These are phyloP conservation scores for Hepsetus odoe DNA, from an alignment of 2,113 vertebrate species.

Conservation along the genomic window DNA sequence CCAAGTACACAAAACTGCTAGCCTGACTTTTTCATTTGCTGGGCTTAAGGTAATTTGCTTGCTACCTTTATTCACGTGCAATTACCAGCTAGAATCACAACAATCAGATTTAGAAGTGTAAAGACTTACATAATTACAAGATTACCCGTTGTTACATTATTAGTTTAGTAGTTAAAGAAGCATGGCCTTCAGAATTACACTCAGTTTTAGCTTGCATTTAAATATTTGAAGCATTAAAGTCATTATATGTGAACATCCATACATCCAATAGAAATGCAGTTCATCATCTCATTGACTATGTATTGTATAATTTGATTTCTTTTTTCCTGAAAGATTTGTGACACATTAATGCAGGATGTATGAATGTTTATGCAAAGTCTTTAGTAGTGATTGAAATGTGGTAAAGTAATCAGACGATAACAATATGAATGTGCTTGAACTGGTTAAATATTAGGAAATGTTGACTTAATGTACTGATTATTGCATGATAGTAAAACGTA, in stretches of 20 bases:
- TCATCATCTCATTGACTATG: neutral
- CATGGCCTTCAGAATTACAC: neutral
- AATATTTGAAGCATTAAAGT: neutral
- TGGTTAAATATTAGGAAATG: neutral
- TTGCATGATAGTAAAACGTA: slow-evolving; percentile 10
- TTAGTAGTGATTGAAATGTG: neutral
- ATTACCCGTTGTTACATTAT: too few relatives aligned
- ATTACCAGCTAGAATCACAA: neutral
- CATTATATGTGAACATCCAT: slow-evolving; percentile 25
- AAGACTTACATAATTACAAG: too few relatives aligned
- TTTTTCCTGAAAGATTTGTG: neutral
- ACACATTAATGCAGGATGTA: neutral
- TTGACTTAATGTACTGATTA: neutral
- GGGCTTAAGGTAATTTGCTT: slow-evolving; percentile 4
- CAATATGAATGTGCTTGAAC: neutral
- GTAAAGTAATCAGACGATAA: neutral
- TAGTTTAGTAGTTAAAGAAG: neutral
- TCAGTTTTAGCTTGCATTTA: neutral
- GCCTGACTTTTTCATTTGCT: neutral
- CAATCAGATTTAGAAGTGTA: too few relatives aligned
- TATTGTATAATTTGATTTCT: neutral
- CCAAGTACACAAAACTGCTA: neutral
- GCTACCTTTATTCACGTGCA: neutral
- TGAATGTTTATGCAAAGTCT: neutral
- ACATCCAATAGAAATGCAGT: neutral